Evolutionary conservation across 2,113 vertebrate species (phyloP).

Genomic region (Podarcis cretensis): DNA sequence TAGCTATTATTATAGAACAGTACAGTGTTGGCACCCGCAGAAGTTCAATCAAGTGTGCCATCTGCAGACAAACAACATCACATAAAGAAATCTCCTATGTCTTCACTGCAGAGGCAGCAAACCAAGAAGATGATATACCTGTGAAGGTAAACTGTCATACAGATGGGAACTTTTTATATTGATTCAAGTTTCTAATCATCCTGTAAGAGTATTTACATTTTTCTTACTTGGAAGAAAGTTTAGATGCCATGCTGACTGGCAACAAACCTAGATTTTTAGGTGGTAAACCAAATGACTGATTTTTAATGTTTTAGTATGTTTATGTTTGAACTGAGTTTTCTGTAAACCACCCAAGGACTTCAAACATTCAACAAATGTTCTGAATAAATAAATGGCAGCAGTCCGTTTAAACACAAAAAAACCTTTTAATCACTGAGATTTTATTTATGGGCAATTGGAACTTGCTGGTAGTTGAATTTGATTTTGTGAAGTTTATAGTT

Average conservation of each 20-base stretch:
- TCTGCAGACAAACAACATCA: constrained; percentile 94
- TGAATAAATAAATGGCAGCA: no score
- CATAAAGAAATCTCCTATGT: constrained; percentile 97
- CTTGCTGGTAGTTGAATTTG: background rate
- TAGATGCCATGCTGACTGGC: background rate
- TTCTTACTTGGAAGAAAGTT: background rate
- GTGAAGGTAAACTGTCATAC: constrained; percentile 81
- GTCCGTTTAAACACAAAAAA: background rate
- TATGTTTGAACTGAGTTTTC: background rate
- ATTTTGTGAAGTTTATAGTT: background rate
- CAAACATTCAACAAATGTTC: no score
- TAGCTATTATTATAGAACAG: constrained; percentile 94
- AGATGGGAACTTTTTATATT: background rate
- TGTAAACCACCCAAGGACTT: background rate
- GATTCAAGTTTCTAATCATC: fast-evolving
- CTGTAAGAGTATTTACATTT: background rate
- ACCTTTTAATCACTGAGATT: no score
- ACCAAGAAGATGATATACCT: constrained; percentile 90
- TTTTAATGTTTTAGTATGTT: background rate
- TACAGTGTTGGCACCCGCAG: constrained; percentile 92
- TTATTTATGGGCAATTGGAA: background rate
- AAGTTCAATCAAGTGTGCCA: constrained; percentile 94
- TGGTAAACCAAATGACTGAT: background rate
- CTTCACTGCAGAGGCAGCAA: constrained; percentile 89
- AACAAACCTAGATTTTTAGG: background rate